A percentile compares a stretch with the other conserved stretches of the same genome.
These are phyloP conservation scores for Oedothorax gibbosus DNA, from an alignment of 1,140 invertebrate species.

Conservation along the genomic window DNA sequence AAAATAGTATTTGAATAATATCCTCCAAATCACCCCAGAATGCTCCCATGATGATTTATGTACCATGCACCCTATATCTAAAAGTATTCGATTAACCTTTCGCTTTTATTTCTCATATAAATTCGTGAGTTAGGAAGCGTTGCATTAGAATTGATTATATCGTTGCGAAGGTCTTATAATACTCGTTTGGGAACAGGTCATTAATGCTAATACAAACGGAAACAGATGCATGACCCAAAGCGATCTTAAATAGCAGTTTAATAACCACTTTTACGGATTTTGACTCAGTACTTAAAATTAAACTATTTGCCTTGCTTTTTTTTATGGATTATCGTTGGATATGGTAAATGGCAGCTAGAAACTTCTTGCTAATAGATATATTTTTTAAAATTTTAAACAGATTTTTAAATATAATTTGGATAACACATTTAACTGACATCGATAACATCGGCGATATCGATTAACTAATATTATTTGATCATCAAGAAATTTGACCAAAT, in stretches of 20 bases:
- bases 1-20: conserved; percentile 32
- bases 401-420: too few species aligned
- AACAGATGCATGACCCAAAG: conserved; percentile 25
- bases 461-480: too few species aligned
- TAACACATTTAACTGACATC: too few species aligned
- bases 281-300: neutral
- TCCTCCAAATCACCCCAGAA: conserved; percentile 12
- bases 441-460: too few species aligned
- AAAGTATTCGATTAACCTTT: neutral
- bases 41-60: conserved; percentile 25
- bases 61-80: conserved; percentile 8
- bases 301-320: too few species aligned
- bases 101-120: neutral
- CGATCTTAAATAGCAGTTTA: conserved; percentile 54
- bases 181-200: conserved; percentile 26
- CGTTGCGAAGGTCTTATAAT: conserved; percentile 31
- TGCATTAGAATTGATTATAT: conserved; percentile 19
- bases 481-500: too few species aligned
- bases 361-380: too few species aligned
- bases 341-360: too few species aligned
- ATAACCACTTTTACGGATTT: conserved; percentile 30
- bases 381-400: too few species aligned
- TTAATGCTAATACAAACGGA: conserved; percentile 47
- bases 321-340: too few species aligned
- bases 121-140: neutral